Base-by-base conservation (phyloP, 2,797 vertebrate genomes). In the Trichosurus vulpecula region DNA sequence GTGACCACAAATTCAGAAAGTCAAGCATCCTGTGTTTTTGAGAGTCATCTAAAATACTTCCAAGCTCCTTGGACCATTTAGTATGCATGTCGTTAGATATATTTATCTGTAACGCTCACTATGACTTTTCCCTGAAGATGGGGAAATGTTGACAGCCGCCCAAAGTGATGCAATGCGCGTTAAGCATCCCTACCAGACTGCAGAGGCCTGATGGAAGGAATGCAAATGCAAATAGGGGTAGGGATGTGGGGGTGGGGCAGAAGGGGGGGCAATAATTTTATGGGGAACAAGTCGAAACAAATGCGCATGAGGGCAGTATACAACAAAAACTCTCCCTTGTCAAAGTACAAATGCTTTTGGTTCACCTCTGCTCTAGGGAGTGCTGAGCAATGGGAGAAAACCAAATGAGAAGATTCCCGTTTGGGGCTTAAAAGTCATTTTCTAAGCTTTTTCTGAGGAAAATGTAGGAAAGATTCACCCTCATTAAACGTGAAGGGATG, bases 401-500 rank as follows among this genome's bases (percentile, higher is more conserved):
- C 1, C 9, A 6, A 91, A 54, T 29, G 55, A 89, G 53, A 90
- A 52, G 90, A 12, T 92, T 92, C 90, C 56, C 57, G 58, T 91
- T 92, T 91, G 35, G 47, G 91, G 61, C 52, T 92, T 95, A 66
- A 95, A 97, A 97, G 92, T 96, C 93, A 55, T 52, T 52, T 94
- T 91, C 56, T 96, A 92, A 92, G 90, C 54, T 29, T 96, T 96
- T 52, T 41, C 0, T 81, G 51, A 94, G 91, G 92, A 93, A 58
- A 52, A 12, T 27, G 93, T 16, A 74, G 74, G 91, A 90, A 94
- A 95, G 95, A 35, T 90, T 92, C 91, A 2, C 14, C 90, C 93
- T 96, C 94, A 54, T 97, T 97, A 97, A 96, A 90, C 57, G 19
- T 5, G 53, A 97, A n/a, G 6, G 91, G 91, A 93, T 94, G 56